A percentile compares a stretch with the other conserved stretches of the same genome.
Conservation (phyloP, 2,888 invertebrate genomes). For the Eudasyphora cyanicolor region DNA sequence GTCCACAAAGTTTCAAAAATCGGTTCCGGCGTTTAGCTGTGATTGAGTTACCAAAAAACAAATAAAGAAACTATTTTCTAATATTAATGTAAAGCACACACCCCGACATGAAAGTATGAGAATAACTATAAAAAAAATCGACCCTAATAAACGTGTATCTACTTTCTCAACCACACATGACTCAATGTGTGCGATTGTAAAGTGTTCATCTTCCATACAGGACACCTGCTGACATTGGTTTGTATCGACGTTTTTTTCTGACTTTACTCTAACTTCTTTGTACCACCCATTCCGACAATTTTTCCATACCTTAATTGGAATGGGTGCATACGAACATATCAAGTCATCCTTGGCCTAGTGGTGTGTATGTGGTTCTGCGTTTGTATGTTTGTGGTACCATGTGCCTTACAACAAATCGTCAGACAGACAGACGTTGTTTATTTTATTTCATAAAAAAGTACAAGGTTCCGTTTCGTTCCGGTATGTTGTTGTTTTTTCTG, state of each 20-base stretch:
- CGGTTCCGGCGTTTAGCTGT: too few relatives aligned
- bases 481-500: neutral
- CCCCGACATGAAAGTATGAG: too few relatives aligned
- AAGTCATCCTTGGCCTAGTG: neutral
- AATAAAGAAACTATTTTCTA: too few relatives aligned
- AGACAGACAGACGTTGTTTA: neutral
- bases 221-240: slow-evolving; percentile 52
- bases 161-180: neutral
- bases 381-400: neutral
- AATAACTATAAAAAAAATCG: too few relatives aligned
- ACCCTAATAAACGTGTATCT: neutral
- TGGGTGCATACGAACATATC: neutral
- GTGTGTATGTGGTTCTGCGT: neutral
- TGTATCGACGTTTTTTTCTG: slow-evolving; percentile 4
- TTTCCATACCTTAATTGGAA: neutral
- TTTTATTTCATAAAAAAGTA: slow-evolving; percentile 40
- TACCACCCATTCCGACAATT: neutral
- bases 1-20: too few relatives aligned
- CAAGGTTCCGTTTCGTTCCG: neutral
- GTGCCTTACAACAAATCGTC: too few relatives aligned
- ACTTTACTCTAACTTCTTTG: neutral
- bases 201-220: slow-evolving; percentile 31
- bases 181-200: neutral
- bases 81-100: too few relatives aligned
- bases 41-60: too few relatives aligned